Base-by-base conservation (phyloP, 2,888 invertebrate genomes). In the Epistrophella euchroma region DNA sequence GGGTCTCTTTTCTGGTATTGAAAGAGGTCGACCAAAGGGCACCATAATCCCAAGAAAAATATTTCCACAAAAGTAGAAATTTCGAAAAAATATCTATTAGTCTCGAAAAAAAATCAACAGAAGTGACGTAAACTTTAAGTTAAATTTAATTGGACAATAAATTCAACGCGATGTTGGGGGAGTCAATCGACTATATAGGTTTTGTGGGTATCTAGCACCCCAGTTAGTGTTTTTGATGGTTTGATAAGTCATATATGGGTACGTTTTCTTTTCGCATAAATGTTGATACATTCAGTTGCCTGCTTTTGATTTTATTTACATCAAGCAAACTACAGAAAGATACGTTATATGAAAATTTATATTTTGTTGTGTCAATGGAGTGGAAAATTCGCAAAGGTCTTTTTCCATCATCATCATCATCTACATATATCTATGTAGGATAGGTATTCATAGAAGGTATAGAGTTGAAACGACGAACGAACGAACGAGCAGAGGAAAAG, bases 361-460 rank as follows among this genome's bases (percentile, higher is more conserved):
- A 58, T 71, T 78, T 37, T 82, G 71, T 82, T 74, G 58, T 78
- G 78, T 78, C 87, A 87, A 87, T 87, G 75, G 87, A 83, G 83
- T 83, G 87, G 87, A 87, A 87, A 87, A 87, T 87, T 83, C 79
- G 72, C 72, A 78, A 82, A 83, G 62, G 76, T 74, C 76, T 66
- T 45, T 52, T 37, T 68, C 15, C n/a, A 45, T 43, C 66, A 15
- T 60, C 43, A 43, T 62, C 19, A 35, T 62, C 62, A 7, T 32
- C 35, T 4, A 19, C 6, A 28, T 32, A 6, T 32, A 32, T 28
- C 4, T 32, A n/a, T n/a, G n/a, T n/a, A n/a, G n/a, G n/a, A n/a
- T n/a, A n/a, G n/a, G n/a, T n/a, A n/a, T n/a, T n/a, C n/a, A n/a
- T n/a, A n/a, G n/a, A n/a, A n/a, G n/a, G n/a, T n/a, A n/a, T n/a